These are phyloP conservation scores for Orientallactaga bullata DNA, from an alignment of 2,113 vertebrate species.

Conservation along the genomic window DNA sequence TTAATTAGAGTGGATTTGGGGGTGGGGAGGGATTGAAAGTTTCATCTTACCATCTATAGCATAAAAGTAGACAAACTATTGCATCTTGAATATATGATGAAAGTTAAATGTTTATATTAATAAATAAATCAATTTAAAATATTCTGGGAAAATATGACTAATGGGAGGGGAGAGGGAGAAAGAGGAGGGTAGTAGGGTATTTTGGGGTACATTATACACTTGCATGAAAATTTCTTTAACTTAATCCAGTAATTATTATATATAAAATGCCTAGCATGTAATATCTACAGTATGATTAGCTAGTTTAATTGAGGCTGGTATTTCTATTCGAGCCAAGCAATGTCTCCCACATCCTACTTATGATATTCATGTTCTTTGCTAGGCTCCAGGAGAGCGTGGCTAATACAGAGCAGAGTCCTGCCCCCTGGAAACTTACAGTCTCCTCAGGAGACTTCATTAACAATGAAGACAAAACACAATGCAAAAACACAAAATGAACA, in stretches of 20 bases:
- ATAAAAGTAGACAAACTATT: not conserved
- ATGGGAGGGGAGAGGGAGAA: not conserved
- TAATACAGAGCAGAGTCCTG: not conserved
- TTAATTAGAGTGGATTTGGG: not conserved
- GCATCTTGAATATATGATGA: not conserved
- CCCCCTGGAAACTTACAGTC: not conserved
- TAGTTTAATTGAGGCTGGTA: not conserved
- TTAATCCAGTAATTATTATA: not conserved
- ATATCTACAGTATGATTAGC: not conserved
- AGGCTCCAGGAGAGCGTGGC: not conserved
- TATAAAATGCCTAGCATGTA: not conserved
- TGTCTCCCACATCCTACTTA: slow-evolving; percentile 19
- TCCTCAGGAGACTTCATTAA: not conserved
- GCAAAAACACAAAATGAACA: not conserved
- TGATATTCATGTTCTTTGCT: not conserved
- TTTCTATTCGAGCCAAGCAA: slow-evolving; percentile 24
- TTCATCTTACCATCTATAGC: not conserved
- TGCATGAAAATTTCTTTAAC: not conserved
- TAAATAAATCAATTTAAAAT: not conserved
- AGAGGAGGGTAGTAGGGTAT: not conserved
- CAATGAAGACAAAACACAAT: not conserved
- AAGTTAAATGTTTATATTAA: slow-evolving; percentile 38
- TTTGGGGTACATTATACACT: not conserved
- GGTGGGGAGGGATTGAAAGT: not conserved
- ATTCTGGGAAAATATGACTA: not conserved